Conservation (phyloP, 2,797 vertebrate genomes). For the Aphelocoma californica region DNA sequence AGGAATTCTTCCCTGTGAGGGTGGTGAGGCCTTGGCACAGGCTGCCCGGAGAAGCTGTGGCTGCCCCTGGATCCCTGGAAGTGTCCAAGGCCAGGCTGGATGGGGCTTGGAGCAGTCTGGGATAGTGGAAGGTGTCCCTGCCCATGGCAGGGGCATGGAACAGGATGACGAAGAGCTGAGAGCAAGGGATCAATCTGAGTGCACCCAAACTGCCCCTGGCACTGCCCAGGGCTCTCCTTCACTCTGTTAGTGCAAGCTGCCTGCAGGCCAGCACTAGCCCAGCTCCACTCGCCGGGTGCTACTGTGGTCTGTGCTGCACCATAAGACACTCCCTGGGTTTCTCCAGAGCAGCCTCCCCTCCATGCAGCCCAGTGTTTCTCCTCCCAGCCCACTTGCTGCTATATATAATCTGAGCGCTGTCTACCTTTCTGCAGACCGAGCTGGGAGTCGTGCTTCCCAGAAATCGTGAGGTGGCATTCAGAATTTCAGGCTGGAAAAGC, state of each 20-base stretch:
- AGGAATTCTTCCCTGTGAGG: background rate
- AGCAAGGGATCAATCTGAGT: background rate
- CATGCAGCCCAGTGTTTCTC: conserved; percentile 9
- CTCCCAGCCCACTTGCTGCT: conserved; percentile 39
- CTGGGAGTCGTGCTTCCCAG: conserved; percentile 7
- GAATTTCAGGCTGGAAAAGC: background rate
- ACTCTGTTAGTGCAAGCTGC: accelerated
- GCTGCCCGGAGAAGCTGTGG: background rate
- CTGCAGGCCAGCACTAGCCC: accelerated
- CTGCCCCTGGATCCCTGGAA: background rate
- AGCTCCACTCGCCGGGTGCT: accelerated
- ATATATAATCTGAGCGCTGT: background rate
- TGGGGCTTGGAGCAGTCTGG: background rate
- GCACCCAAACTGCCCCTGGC: background rate
- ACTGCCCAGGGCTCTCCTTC: background rate
- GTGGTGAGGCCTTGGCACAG: background rate
- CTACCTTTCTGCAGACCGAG: conserved; percentile 17
- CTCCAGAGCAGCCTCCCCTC: conserved; percentile 19
- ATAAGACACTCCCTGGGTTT: background rate
- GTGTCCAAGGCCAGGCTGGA: background rate
- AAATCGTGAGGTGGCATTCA: background rate
- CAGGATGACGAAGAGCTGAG: background rate
- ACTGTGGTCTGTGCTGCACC: background rate
- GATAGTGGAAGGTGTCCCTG: background rate
- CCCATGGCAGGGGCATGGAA: background rate